Evolutionary conservation across 2,888 invertebrate genomes (phyloP), one percentile per base, ranked within the genome.

Genomic region (Pyrgus malvae): DNA sequence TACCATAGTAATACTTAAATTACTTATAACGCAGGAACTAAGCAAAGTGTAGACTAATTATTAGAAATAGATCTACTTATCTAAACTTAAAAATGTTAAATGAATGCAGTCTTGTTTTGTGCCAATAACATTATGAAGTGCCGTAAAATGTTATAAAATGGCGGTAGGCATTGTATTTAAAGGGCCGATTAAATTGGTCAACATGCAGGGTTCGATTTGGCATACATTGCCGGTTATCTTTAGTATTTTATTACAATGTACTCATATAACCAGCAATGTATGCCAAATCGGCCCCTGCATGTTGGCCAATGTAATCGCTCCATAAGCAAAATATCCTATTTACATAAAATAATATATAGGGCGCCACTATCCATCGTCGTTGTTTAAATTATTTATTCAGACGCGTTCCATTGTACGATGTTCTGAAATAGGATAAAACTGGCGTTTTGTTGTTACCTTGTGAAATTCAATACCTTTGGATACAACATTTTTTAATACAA

Each of bases 101-200:
- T 11, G 19, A 50, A 23, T 17, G 41, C 50, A 42, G 50, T 41
- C 41, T 42, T 73, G 70, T 67, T 70, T 65, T 68, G 72, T 72
- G 72, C 73, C 71, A 73, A 73, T 67, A 56, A 54, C 33, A 33
- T 23, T 40, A 19, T 21, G 31, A 41, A 25, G 37, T 38, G 48
- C 27, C 48, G 33, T 23, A 31, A 14, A 31, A 40, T 40, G 35
- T 16, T 25, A 37, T 14, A 25, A n/a, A 17, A 40, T 31, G 21
- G 40, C 48, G 40, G 29, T 40, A 40, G 48, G 27, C 17, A 29
- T 48, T 29, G 40, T 49, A 14, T 14, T 25, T 19, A n/a, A n/a
- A n/a, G n/a, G n/a, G n/a, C n/a, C n/a, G n/a, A n/a, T n/a, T n/a
- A n/a, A n/a, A n/a, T n/a, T n/a, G n/a, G n/a, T n/a, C n/a, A n/a